Base-by-base conservation (phyloP, 2,113 vertebrate genomes). In the Ivindomyrus marchei region DNA sequence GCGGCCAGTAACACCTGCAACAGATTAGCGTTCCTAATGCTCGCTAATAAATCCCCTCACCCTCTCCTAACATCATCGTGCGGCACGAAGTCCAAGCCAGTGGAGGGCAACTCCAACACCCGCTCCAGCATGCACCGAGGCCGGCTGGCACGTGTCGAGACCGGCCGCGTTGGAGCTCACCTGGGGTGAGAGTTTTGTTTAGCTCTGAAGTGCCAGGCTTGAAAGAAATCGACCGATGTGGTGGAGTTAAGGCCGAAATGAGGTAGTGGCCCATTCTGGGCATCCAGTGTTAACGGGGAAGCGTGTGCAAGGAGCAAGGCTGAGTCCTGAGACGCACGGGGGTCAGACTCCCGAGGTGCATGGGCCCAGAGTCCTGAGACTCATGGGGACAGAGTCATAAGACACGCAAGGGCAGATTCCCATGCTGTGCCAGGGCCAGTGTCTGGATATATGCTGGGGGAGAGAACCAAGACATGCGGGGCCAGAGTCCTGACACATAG, bases 1-100 rank as follows among this genome's bases (percentile, higher is more conserved):
- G 92, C 93, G 93, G 95, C 94, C 95, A 95, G 94, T 93, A 96
- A 95, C 96, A 96, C 96, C 96, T 96, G 96, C 95, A 96, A 96
- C 92, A 96, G 95, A 96, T 97, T 96, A 96, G 94, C 92, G 94
- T 91, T 94, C 89, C 92, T 96, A 96, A 96, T 96, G 94, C 93
- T 46, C 87, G 92, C 94, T 94, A 94, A 96, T 96, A 96, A 96
- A 95, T 95, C 95, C 94, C 94, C 93, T 95, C 95, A 94, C 94
- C 94, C 94, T 92, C 89, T 92, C 90, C 90, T 27, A 92, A 91
- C 93, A 93, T 95, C 94, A 93, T 92, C 91, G 92, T 92, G 92
- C 93, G 90, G 90, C 90, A 88, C 89, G 46, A 88, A 90, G 89
- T 53, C 85, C 80, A 93, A 89, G 90, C 89, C 86, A 89, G 90